Conservation (phyloP, 2,888 invertebrate genomes). For the Alloscopus bannaensis region DNA sequence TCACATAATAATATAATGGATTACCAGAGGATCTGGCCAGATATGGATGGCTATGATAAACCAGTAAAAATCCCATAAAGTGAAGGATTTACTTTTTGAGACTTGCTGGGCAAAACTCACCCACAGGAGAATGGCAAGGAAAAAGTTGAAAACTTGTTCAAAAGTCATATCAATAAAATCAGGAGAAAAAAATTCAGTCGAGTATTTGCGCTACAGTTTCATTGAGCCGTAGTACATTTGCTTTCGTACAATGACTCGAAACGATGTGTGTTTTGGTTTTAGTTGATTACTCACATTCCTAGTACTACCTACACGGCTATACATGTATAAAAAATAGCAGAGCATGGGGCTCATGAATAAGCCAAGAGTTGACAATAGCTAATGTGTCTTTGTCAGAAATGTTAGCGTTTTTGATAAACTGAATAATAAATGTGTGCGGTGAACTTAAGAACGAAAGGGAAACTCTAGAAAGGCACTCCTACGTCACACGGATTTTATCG, state of each 20-base stretch:
- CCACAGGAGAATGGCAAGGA: not conserved
- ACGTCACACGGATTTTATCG: not conserved
- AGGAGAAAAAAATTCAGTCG: slow-evolving; percentile 3
- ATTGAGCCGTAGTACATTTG: too few species aligned
- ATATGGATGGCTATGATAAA: slow-evolving; percentile 3
- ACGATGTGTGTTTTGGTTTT: too few species aligned
- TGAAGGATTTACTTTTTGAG: slow-evolving; percentile 13
- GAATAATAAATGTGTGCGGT: slow-evolving; percentile 22
- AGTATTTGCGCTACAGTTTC: not conserved
- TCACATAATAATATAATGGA: slow-evolving; percentile 11
- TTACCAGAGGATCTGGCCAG: slow-evolving; percentile 3
- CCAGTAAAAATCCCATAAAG: slow-evolving; percentile 8
- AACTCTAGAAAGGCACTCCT: not conserved
- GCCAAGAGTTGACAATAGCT: slow-evolving; percentile 46
- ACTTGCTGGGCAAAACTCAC: not conserved
- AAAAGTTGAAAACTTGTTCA: slow-evolving; percentile 12
- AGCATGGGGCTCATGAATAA: slow-evolving; percentile 10
- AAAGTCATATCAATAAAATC: slow-evolving; percentile 18
- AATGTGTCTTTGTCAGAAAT: slow-evolving; percentile 50
- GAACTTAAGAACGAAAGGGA: too few species aligned
- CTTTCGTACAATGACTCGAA: too few species aligned
- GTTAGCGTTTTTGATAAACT: slow-evolving; percentile 44
- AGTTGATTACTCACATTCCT: too few species aligned
- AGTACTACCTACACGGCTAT: not conserved
- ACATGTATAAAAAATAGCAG: not conserved